These are phyloP conservation scores for Catotricha subobsoleta DNA, from an alignment of 2,888 invertebrate genomes.

Conservation along the genomic window DNA sequence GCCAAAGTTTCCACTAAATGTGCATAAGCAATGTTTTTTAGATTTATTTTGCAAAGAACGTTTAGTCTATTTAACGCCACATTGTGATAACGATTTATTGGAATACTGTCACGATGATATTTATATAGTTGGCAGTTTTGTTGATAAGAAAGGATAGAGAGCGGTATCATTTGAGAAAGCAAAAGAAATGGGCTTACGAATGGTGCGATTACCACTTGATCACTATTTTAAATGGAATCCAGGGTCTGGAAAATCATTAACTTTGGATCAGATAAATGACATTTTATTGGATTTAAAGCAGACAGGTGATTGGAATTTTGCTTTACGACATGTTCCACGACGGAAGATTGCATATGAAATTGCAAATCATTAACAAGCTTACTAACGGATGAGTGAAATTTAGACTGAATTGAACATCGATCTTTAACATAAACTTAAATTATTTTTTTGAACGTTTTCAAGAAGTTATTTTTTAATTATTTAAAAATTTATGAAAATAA, in stretches of 20 bases:
- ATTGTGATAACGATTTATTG: conserved; percentile 49
- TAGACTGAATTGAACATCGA: too few relatives aligned
- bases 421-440: too few relatives aligned
- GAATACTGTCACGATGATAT: conserved; percentile 56
- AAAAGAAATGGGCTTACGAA: conserved; percentile 55
- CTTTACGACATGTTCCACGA: conserved; percentile 41
- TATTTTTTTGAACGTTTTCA: too few relatives aligned
- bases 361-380: too few relatives aligned
- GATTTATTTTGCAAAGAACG: conserved; percentile 65
- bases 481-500: too few relatives aligned
- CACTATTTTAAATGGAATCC: conserved; percentile 46
- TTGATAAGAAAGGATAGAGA: conserved; percentile 46
- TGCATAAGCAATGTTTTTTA: conserved; percentile 52
- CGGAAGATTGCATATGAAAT: neutral
- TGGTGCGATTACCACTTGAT: conserved; percentile 69
- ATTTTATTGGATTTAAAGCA: conserved; percentile 53
- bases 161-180: conserved; percentile 72
- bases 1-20: conserved; percentile 50
- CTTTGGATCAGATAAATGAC: conserved; percentile 56
- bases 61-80: conserved; percentile 76
- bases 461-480: too few relatives aligned
- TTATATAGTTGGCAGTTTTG: conserved; percentile 74
- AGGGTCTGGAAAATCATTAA: conserved; percentile 61
- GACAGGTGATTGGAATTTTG: conserved; percentile 47
- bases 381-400: too few relatives aligned